These are phyloP conservation scores for Scrobipalpa costella DNA, from an alignment of 2,888 invertebrate genomes.

Conservation along the genomic window DNA sequence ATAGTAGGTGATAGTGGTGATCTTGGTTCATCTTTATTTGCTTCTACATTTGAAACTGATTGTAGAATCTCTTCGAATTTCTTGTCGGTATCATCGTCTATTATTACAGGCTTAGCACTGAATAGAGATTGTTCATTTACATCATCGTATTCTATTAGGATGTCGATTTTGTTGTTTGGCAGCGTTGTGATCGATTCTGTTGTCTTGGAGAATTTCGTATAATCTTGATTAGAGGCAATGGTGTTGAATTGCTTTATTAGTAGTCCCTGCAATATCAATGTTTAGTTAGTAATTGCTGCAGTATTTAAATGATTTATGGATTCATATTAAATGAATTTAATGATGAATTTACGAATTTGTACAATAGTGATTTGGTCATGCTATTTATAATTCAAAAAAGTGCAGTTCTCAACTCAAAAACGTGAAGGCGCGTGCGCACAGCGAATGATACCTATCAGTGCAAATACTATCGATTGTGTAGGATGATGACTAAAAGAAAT, in stretches of 20 bases:
- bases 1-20: constrained; percentile 57
- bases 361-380: background rate
- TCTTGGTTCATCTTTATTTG: constrained; percentile 48
- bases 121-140: constrained; percentile 57
- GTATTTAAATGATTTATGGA: background rate
- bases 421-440: constrained; percentile 28
- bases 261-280: constrained; percentile 61
- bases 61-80: constrained; percentile 69
- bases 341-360: background rate
- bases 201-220: constrained; percentile 55
- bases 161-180: constrained; percentile 53
- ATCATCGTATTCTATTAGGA: constrained; percentile 73
- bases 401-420: background rate
- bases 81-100: constrained; percentile 67
- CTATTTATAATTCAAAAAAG: background rate
- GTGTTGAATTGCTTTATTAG: constrained; percentile 74
- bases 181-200: constrained; percentile 57
- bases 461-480: background rate
- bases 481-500: background rate
- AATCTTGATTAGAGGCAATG: constrained; percentile 70
- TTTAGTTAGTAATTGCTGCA: constrained; percentile 13
- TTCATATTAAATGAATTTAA: background rate
- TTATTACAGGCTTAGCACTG: constrained; percentile 59
- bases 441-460: constrained; percentile 17
- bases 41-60: constrained; percentile 54